Conservation (phyloP, 2,888 invertebrate genomes). For the Andrena flavipes region DNA sequence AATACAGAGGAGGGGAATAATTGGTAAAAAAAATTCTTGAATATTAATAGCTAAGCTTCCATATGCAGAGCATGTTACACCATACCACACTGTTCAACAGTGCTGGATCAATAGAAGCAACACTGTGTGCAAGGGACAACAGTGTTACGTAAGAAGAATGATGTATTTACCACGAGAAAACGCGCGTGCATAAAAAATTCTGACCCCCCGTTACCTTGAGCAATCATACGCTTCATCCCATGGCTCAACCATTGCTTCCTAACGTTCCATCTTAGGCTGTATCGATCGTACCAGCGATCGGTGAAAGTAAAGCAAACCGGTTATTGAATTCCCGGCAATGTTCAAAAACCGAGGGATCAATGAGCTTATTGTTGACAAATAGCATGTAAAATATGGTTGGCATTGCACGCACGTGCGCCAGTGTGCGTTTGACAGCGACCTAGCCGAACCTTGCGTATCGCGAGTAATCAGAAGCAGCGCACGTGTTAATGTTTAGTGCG, state of each 20-base stretch:
- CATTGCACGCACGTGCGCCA: slow-evolving; percentile 31
- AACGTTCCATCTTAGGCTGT: neutral
- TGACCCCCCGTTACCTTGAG: slow-evolving; percentile 38
- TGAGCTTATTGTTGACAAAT: neutral
- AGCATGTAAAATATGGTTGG: slow-evolving; percentile 5
- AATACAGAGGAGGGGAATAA: neutral
- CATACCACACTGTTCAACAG: neutral
- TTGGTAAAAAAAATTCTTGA: slow-evolving; percentile 1
- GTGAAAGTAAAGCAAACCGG: neutral
- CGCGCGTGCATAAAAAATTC: slow-evolving; percentile 38
- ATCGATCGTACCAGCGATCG: no score
- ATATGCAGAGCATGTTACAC: no score
- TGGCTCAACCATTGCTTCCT: neutral
- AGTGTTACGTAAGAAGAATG: slow-evolving; percentile 43
- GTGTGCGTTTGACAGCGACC: slow-evolving; percentile 55
- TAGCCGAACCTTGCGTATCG: slow-evolving; percentile 39
- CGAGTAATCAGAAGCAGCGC: slow-evolving; percentile 6
- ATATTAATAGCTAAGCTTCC: neutral
- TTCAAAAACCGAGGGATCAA: neutral
- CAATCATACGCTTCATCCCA: slow-evolving; percentile 4
- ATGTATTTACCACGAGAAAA: slow-evolving; percentile 17
- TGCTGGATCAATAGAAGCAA: slow-evolving; percentile 3
- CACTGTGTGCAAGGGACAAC: neutral
- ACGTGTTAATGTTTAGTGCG: slow-evolving; percentile 39
- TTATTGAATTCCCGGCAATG: neutral